Evolutionary conservation across 1,140 invertebrate species (phyloP).

Genomic region (Drosophila malerkotliana): DNA sequence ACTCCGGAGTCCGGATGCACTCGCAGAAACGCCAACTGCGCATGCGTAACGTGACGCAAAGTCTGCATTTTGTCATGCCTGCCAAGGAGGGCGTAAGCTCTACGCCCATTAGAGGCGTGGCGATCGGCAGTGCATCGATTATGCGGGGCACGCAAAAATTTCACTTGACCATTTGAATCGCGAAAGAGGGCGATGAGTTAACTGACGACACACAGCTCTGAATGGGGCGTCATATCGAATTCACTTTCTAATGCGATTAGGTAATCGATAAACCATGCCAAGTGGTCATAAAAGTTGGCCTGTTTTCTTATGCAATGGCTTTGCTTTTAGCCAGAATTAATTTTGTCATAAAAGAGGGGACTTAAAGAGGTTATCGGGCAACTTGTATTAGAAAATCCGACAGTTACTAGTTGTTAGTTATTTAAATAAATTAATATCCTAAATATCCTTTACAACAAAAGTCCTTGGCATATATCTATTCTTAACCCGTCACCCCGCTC

Average conservation of each 20-base stretch:
- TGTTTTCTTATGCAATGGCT: slow-evolving; percentile 16
- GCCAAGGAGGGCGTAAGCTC: slow-evolving; percentile 1
- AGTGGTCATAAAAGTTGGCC: slow-evolving; percentile 6
- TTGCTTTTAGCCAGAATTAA: slow-evolving; percentile 13
- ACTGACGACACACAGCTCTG: slow-evolving; percentile 31
- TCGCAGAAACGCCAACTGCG: slow-evolving; percentile 28
- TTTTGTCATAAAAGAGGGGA: not conserved
- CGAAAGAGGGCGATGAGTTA: slow-evolving; percentile 51
- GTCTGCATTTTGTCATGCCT: slow-evolving; percentile 44
- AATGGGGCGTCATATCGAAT: slow-evolving; percentile 57
- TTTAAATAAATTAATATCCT: no score
- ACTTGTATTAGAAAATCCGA: not conserved
- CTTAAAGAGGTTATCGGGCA: not conserved
- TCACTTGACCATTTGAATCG: slow-evolving; percentile 78
- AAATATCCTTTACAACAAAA: no score
- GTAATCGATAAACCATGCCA: slow-evolving; percentile 46
- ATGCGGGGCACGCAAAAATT: slow-evolving; percentile 69
- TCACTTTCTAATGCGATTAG: slow-evolving; percentile 77
- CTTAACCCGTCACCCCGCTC: slow-evolving; percentile 14
- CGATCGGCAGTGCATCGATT: slow-evolving; percentile 40
- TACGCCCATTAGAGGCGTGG: slow-evolving; percentile 15
- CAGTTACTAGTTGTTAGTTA: no score
- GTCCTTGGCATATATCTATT: slow-evolving; percentile 5
- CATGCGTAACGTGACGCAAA: slow-evolving; percentile 57
- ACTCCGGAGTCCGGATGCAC: slow-evolving; percentile 46